phyloP scores from a whole-genome alignment of 2,888 invertebrate genomes.

The Acanthosepion pharaonis region DNA sequence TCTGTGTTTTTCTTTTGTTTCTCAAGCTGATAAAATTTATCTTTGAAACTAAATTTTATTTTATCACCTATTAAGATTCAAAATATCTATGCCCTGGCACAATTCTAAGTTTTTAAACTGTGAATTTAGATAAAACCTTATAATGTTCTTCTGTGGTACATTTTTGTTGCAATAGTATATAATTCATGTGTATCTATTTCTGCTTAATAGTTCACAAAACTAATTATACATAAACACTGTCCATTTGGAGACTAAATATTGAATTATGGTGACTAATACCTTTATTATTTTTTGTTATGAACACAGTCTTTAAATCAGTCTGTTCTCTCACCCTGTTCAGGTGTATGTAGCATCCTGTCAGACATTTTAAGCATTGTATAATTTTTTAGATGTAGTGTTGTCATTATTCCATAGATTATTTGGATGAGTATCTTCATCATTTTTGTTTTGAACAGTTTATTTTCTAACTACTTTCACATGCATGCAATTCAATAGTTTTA shows the following conservation, averaged over 20 bases:
- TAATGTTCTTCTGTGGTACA: neutral
- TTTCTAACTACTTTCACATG: no score
- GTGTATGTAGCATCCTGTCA: no score
- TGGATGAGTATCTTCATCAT: no score
- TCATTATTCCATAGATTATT: no score
- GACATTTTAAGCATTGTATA: no score
- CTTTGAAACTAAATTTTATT: neutral
- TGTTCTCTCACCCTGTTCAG: no score
- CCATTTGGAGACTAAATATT: neutral
- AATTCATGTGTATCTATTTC: neutral
- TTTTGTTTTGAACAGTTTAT: no score
- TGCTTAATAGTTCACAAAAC: neutral
- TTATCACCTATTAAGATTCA: neutral
- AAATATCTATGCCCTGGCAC: neutral
- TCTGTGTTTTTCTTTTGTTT: neutral
- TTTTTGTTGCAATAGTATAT: neutral
- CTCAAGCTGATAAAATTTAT: neutral
- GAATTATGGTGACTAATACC: no score
- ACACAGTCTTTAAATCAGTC: no score
- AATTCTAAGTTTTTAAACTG: neutral
- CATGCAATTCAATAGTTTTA: no score
- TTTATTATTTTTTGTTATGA: no score
- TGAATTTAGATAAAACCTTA: neutral
- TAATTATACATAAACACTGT: neutral
- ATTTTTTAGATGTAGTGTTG: no score